Evolutionary conservation across 2,888 invertebrate genomes (phyloP).

Genomic region (Clanis bilineata): DNA sequence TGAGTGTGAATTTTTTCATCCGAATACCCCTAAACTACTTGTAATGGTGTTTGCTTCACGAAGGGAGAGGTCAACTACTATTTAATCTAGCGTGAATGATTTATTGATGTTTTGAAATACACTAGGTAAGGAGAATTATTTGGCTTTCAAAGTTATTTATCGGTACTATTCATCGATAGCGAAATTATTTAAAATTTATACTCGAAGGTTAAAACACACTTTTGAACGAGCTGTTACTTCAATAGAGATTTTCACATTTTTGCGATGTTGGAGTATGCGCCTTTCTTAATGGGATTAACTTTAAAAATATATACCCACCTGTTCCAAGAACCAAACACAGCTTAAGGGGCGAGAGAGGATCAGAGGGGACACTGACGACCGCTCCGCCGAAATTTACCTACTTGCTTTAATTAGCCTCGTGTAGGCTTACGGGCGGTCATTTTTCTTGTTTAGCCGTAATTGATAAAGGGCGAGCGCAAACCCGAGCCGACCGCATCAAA

Average conservation of each 20-base stretch:
- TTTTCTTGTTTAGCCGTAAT: conserved; percentile 80
- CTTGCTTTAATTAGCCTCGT: conserved; percentile 77
- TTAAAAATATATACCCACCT: conserved; percentile 73
- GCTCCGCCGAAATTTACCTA: conserved; percentile 70
- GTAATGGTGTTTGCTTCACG: conserved; percentile 72
- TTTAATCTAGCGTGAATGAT: conserved; percentile 80
- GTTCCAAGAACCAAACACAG: conserved; percentile 49
- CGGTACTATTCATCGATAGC: conserved; percentile 13
- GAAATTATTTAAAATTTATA: background rate
- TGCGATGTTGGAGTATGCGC: conserved; percentile 66
- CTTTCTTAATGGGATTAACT: conserved; percentile 65
- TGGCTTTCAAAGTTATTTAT: conserved; percentile 12
- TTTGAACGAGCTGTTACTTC: background rate
- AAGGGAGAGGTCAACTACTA: conserved; percentile 77
- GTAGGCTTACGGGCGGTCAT: conserved; percentile 73
- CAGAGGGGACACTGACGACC: conserved; percentile 47
- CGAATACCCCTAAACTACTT: conserved; percentile 57
- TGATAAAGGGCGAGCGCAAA: conserved; percentile 69
- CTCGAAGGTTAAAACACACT: background rate
- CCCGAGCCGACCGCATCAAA: conserved; percentile 50
- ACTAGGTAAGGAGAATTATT: background rate
- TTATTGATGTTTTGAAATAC: conserved; percentile 70
- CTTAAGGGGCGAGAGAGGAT: conserved; percentile 32
- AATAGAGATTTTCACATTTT: no score
- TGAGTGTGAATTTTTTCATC: conserved; percentile 53